Evolutionary conservation across 2,888 invertebrate species (phyloP), one percentile per base, ranked within the genome.

Genomic region (Fissipunctia ypsillon): DNA sequence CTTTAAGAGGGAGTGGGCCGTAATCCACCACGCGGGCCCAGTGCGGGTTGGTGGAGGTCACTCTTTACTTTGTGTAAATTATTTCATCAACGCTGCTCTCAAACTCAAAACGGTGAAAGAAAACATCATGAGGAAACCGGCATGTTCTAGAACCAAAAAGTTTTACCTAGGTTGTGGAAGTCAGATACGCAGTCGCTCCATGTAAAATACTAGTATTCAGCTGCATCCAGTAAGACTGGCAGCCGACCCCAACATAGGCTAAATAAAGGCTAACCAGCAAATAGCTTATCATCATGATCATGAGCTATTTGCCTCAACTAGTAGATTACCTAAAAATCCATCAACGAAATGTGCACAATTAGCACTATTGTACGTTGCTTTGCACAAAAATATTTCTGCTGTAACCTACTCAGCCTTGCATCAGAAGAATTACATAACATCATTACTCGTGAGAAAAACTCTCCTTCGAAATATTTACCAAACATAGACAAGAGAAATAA

Each of bases 401-500:
- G 74, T 57, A 74, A 74, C 14, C 12, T 31, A 50, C 14, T 43
- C 43, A 43, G 22, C 43, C 22, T 65, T 74, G 41, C 66, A 45
- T 66, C 59, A 54, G 22, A 67, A 66, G 19, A 66, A n/a, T n/a
- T n/a, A n/a, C n/a, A n/a, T n/a, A n/a, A 41, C 66, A 57, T 25
- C 12, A 31, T 43, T 70, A 57, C 9, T 4, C 28, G 54, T 59
- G 45, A 45, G 28, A 75, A 75, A 67, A 28, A 52, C 19, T 59
- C 41, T 69, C 19, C 35, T 54, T 31, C 43, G 57, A 60, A 75
- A 80, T 54, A 61, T 61, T 57, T 65, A 25, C 25, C n/a, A 31
- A 60, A 50, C 25, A 50, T 45, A 57, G n/a, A 66, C 57, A n/a
- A 22, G n/a, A 28, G 0, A 50, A n/a, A 41, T 48, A 60, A 19